Percentiles rank a stretch among this genome's conserved stretches.
These are phyloP conservation scores for Prenolepis imparis DNA, from an alignment of 2,888 invertebrate genomes.

Conservation along the genomic window DNA sequence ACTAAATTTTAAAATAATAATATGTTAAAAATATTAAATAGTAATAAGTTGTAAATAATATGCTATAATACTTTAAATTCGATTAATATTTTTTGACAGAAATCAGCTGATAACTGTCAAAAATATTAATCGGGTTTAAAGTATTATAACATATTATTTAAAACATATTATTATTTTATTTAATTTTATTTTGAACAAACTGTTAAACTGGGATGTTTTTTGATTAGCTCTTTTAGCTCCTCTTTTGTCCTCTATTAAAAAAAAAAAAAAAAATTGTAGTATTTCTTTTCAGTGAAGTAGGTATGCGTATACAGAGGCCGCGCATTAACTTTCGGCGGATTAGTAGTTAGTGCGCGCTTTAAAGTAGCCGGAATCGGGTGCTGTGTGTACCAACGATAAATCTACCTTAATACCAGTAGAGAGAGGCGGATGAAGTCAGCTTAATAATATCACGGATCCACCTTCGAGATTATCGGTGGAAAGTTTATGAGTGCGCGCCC, in stretches of 20 bases:
- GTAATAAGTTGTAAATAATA: too few species aligned
- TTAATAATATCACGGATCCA: slow-evolving; percentile 67
- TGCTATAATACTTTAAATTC: too few species aligned
- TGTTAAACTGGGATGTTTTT: too few species aligned
- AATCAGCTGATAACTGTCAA: too few species aligned
- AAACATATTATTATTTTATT: too few species aligned
- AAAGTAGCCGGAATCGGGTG: slow-evolving; percentile 55
- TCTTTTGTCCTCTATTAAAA: background rate
- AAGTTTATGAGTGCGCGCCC: slow-evolving; percentile 61
- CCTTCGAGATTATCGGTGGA: slow-evolving; percentile 58
- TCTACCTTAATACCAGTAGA: slow-evolving; percentile 65
- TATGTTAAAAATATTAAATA: too few species aligned
- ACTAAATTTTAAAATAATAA: too few species aligned
- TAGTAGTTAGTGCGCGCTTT: slow-evolving; percentile 59
- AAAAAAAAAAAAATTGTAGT: too few species aligned
- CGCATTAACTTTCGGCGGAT: slow-evolving; percentile 65
- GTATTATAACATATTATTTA: too few species aligned
- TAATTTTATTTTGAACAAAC: too few species aligned
- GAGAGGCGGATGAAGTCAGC: slow-evolving; percentile 49
- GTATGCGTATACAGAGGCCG: slow-evolving; percentile 49
- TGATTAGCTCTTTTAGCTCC: background rate
- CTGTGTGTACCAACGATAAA: slow-evolving; percentile 67
- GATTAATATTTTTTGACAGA: too few species aligned
- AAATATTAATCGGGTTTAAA: too few species aligned
- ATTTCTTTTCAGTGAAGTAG: background rate